Conservation (phyloP, 1,140 invertebrate genomes). For the Drosophila pectinifera region DNA sequence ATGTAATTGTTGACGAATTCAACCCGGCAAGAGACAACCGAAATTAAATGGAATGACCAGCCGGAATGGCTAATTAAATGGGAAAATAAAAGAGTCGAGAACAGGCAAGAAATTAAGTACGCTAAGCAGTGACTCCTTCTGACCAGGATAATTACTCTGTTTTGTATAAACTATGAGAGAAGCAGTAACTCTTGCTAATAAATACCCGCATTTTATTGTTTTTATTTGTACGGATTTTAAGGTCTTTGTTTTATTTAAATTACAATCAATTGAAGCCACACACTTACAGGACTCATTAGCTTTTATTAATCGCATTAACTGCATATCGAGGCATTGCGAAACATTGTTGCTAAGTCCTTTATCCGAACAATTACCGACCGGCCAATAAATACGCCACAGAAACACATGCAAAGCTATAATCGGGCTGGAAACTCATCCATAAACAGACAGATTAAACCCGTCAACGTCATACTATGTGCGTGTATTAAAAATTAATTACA, state of each 20-base stretch:
- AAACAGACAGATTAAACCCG: constrained; percentile 37
- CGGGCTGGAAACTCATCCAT: constrained; percentile 35
- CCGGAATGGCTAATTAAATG: constrained; percentile 29
- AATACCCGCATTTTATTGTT: background rate
- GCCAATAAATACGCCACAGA: constrained; percentile 45
- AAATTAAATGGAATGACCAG: constrained; percentile 31
- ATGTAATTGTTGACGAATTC: constrained; percentile 35
- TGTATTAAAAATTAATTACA: constrained; percentile 74
- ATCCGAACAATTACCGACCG: constrained; percentile 40
- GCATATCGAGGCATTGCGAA: constrained; percentile 8
- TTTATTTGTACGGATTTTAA: no score
- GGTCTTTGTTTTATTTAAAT: constrained; percentile 1
- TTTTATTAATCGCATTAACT: constrained; percentile 51
- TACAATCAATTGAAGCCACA: background rate
- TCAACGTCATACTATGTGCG: constrained; percentile 18
- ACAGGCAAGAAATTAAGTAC: background rate
- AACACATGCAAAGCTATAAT: constrained; percentile 41
- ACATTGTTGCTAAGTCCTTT: constrained; percentile 30
- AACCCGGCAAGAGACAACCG: constrained; percentile 2
- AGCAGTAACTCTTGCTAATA: background rate
- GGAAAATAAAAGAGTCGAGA: background rate
- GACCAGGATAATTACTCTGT: background rate
- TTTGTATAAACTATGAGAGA: background rate
- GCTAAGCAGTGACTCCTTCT: background rate
- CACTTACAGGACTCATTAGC: constrained; percentile 28